Base-by-base conservation (phyloP, 2,888 invertebrate species). In the Notocelia uddmanniana region DNA sequence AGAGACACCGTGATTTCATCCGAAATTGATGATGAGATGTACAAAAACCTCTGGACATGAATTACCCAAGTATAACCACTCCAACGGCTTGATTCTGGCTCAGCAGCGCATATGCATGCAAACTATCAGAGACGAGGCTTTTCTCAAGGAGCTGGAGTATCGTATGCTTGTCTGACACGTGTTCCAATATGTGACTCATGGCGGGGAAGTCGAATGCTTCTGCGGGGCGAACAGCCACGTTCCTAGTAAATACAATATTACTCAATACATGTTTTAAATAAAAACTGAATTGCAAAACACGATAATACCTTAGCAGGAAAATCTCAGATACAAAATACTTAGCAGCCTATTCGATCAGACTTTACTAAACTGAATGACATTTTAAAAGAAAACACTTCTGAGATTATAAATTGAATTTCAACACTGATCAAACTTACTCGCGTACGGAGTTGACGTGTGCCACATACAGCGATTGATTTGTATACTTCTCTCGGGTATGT, bases 21-120 rank as follows among this genome's bases (percentile, higher is more conserved):
- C 5, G 15, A 5, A 5, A 41, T 1, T 0, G 45, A 45, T 0
- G n/a, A n/a, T n/a, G n/a, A n/a, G n/a, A n/a, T n/a, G n/a, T n/a
- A n/a, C n/a, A n/a, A n/a, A n/a, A n/a, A n/a, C n/a, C n/a, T n/a
- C n/a, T n/a, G n/a, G n/a, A 45, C 45, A 5, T 5, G 13, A 50
- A 80, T 85, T 81, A 95, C 95, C 94, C 89, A 5, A 95, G 70
- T 21, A 94, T 80, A 34, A 89, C 83, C 67, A 94, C 74, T 0
- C 95, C 95, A 0, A 95, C 81, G 0, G 95, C 86, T 72, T 87
- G 88, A 18, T 90, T 87, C 77, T 94, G 87, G 74, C 90, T 92
- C 0, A 89, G 80, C 19, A 92, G 74, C 11, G 89, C 81, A 55
- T 75, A 90, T 0, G 89, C 83, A 5, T 83, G 76, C n/a, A 91